Conservation (phyloP, 2,888 invertebrate species). For the Tupiocoris notatus region DNA sequence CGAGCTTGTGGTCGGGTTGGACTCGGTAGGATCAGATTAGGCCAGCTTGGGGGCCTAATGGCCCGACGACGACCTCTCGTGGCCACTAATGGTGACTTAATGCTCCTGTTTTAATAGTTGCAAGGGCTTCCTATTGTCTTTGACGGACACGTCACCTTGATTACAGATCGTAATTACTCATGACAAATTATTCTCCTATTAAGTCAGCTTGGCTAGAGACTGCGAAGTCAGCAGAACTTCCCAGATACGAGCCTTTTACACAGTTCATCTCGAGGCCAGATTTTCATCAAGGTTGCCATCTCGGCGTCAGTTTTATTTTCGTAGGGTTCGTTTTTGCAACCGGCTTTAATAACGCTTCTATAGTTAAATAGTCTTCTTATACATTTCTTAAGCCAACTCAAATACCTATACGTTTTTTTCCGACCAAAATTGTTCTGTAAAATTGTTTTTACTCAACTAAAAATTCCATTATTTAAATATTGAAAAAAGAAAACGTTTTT, state of each 20-base stretch:
- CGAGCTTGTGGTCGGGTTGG: too few relatives aligned
- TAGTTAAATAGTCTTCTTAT: too few relatives aligned
- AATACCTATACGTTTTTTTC: too few relatives aligned
- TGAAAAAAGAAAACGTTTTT: too few relatives aligned
- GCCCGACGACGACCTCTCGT: constrained; percentile 2
- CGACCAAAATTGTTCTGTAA: too few relatives aligned
- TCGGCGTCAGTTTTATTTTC: too few relatives aligned
- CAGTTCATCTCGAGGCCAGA: background rate
- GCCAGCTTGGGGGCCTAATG: constrained; percentile 20
- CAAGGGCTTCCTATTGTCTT: constrained; percentile 42
- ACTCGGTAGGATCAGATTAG: constrained; percentile 37
- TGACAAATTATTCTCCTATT: constrained; percentile 43
- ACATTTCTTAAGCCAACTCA: too few relatives aligned
- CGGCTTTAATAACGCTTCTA: too few relatives aligned
- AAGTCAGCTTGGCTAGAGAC: background rate
- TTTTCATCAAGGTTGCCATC: background rate
- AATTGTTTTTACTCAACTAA: too few relatives aligned
- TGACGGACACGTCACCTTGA: constrained; percentile 38
- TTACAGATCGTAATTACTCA: constrained; percentile 38
- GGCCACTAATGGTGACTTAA: constrained; percentile 40
- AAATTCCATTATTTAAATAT: too few relatives aligned
- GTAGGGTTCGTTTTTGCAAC: too few relatives aligned
- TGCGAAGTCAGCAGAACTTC: background rate
- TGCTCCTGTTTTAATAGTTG: constrained; percentile 42
- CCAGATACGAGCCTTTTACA: background rate